Conservation (phyloP, 2,113 vertebrate genomes). For the Dicerorhinus sumatrensis region DNA sequence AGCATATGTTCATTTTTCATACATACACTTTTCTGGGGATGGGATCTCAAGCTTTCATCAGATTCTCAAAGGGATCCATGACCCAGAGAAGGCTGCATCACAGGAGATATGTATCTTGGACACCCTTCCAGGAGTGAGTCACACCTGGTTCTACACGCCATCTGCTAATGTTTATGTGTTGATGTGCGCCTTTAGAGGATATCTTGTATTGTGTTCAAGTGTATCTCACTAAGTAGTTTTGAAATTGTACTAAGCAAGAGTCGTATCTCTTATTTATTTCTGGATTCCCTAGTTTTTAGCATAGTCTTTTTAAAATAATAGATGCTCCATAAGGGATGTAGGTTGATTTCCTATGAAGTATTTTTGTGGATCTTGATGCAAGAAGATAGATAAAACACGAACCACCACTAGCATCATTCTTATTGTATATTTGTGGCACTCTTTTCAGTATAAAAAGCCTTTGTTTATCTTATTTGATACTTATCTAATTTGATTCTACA, state of each 20-base stretch:
- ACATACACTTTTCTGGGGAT: neutral
- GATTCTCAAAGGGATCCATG: neutral
- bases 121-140: neutral
- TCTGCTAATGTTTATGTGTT: neutral
- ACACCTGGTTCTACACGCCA: neutral
- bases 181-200: neutral
- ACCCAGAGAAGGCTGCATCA: neutral
- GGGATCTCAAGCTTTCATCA: neutral
- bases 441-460: neutral
- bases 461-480: neutral
- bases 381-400: neutral
- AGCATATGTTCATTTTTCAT: neutral
- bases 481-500: neutral
- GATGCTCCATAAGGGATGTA: neutral
- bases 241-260: neutral
- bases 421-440: neutral
- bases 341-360: conserved; percentile 25
- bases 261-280: neutral
- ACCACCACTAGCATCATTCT: neutral
- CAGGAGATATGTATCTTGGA: neutral
- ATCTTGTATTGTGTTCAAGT: neutral
- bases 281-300: neutral
- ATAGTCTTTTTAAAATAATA: conserved; percentile 25
- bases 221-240: conserved; percentile 5
- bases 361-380: neutral